Conservation (phyloP, 2,113 vertebrate genomes). For the Eulemur macaco region DNA sequence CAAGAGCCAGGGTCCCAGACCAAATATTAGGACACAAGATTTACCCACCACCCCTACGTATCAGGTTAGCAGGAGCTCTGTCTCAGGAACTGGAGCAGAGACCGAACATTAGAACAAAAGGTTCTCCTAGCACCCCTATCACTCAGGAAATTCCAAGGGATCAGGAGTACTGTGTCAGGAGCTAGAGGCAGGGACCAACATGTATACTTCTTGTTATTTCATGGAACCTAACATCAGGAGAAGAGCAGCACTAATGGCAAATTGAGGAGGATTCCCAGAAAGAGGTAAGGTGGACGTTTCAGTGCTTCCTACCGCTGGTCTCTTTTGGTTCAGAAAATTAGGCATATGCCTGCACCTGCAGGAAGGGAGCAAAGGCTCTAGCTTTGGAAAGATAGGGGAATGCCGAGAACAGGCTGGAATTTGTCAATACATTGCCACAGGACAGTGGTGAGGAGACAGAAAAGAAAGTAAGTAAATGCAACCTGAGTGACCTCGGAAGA, state of each 20-base stretch:
- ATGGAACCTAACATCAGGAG: background rate
- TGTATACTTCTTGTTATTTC: background rate
- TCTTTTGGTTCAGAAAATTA: background rate
- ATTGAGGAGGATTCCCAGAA: background rate
- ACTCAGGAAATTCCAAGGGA: background rate
- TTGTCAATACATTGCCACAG: background rate
- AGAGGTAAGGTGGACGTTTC: background rate
- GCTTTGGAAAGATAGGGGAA: background rate
- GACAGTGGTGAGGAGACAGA: background rate
- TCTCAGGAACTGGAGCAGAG: background rate
- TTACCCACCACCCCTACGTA: background rate
- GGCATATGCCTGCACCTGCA: background rate
- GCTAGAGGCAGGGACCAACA: background rate
- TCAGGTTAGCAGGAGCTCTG: background rate
- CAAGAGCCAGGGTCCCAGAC: background rate
- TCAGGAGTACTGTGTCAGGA: background rate
- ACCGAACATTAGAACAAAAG: background rate
- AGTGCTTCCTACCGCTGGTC: background rate
- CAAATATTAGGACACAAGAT: background rate
- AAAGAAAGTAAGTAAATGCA: background rate
- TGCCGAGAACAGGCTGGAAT: background rate
- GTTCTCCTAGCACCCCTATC: background rate
- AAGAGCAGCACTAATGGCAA: background rate
- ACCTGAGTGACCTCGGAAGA: background rate
- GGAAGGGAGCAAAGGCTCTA: background rate